Percentiles rank a stretch among this genome's conserved stretches.
Conservation (phyloP, 2,113 vertebrate species). For the Ictidomys tridecemlineatus region DNA sequence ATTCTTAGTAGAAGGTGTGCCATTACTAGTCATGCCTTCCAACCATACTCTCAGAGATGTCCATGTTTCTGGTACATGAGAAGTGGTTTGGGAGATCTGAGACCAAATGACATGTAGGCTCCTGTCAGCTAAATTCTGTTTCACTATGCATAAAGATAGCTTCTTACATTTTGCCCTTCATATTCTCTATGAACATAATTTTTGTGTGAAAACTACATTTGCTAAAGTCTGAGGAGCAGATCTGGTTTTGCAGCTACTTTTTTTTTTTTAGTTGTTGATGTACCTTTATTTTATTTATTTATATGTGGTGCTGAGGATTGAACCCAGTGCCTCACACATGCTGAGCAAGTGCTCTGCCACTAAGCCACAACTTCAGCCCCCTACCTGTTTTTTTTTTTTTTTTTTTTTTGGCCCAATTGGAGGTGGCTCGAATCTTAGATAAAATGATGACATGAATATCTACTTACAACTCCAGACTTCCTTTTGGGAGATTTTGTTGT, state of each 20-base stretch:
- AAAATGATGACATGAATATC: conserved; percentile 22
- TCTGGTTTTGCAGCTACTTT: background rate
- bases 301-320: too few relatives aligned
- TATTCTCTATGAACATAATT: background rate
- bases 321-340: too few relatives aligned
- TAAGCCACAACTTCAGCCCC: too few relatives aligned
- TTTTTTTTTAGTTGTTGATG: too few relatives aligned
- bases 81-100: background rate
- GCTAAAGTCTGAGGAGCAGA: background rate
- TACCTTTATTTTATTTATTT: too few relatives aligned
- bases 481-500: background rate
- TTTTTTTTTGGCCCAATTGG: background rate
- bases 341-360: too few relatives aligned
- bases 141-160: background rate
- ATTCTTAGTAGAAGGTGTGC: background rate
- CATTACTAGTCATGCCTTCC: background rate
- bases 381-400: background rate
- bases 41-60: background rate
- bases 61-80: background rate
- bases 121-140: background rate
- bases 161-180: background rate
- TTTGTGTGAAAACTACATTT: background rate
- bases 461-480: background rate
- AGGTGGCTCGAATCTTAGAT: conserved; percentile 1
- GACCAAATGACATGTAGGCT: background rate